phyloP scores from a whole-genome alignment of 2,113 vertebrate genomes.

The Eudyptes chrysolophus region DNA sequence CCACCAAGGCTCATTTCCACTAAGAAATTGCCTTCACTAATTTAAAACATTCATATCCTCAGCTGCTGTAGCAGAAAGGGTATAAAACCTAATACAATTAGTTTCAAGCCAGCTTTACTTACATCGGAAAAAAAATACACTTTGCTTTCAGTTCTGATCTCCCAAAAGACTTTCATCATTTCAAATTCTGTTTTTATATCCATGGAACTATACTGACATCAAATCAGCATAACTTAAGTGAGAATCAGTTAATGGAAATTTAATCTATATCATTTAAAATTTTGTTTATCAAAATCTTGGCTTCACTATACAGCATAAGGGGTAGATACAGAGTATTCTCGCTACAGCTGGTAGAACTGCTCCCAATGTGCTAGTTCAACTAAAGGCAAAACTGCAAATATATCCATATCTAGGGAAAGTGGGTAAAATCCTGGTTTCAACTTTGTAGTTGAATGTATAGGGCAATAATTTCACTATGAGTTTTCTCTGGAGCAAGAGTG shows the following conservation, averaged over 20 bases:
- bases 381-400: neutral
- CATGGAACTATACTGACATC: neutral
- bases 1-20: neutral
- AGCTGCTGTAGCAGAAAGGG: neutral
- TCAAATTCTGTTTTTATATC: neutral
- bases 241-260: slow-evolving; percentile 20
- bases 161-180: neutral
- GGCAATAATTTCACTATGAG: neutral
- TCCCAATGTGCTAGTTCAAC: neutral
- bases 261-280: neutral
- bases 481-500: neutral
- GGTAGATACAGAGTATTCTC: neutral
- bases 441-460: neutral
- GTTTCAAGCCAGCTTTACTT: slow-evolving; percentile 29
- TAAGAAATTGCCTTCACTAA: slow-evolving; percentile 19
- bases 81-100: slow-evolving; percentile 29
- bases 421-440: neutral
- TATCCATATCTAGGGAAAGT: neutral
- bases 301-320: neutral
- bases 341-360: neutral
- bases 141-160: neutral
- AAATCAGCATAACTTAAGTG: slow-evolving; percentile 5
- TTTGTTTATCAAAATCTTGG: neutral
- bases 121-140: neutral
- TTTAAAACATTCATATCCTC: slow-evolving; percentile 31